These are phyloP conservation scores for Leptopilina myrica DNA, from an alignment of 2,888 invertebrate species.

Conservation along the genomic window DNA sequence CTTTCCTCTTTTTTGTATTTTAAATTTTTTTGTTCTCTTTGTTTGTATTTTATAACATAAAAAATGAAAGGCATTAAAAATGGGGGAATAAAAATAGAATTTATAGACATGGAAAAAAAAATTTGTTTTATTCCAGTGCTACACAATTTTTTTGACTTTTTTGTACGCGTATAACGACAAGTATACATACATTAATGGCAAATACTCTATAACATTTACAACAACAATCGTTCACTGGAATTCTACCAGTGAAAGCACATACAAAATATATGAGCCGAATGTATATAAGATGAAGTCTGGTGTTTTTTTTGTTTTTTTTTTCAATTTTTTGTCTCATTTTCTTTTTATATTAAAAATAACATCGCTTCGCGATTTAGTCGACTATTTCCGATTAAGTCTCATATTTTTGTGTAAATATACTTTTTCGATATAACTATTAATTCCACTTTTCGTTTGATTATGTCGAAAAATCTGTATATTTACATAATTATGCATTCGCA, in stretches of 20 bases:
- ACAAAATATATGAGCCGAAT: conserved; percentile 40
- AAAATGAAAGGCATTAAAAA: background rate
- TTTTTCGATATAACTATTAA: conserved; percentile 12
- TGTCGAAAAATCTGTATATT: conserved; percentile 42
- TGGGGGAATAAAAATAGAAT: conserved; percentile 14
- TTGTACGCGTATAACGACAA: conserved; percentile 47
- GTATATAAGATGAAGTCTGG: conserved; percentile 24
- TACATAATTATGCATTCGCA: conserved; percentile 44
- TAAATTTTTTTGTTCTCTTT: too few relatives aligned
- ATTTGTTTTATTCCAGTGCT: conserved; percentile 57
- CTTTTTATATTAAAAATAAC: conserved; percentile 47
- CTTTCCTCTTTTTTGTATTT: too few relatives aligned
- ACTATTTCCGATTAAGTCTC: conserved; percentile 35
- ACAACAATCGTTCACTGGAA: conserved; percentile 38
- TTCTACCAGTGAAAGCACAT: conserved; percentile 14
- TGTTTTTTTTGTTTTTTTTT: background rate
- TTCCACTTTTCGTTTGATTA: conserved; percentile 23
- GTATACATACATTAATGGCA: conserved; percentile 28
- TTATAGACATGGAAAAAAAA: conserved; percentile 54
- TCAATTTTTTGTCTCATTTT: too few relatives aligned
- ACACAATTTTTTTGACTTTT: conserved; percentile 47
- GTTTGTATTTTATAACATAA: too few relatives aligned
- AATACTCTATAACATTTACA: conserved; percentile 31
- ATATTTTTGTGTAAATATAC: conserved; percentile 34
- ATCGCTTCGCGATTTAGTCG: conserved; percentile 44